phyloP scores from a whole-genome alignment of 92 coral and sea anemone genomes.

The Micromussa lordhowensis region DNA sequence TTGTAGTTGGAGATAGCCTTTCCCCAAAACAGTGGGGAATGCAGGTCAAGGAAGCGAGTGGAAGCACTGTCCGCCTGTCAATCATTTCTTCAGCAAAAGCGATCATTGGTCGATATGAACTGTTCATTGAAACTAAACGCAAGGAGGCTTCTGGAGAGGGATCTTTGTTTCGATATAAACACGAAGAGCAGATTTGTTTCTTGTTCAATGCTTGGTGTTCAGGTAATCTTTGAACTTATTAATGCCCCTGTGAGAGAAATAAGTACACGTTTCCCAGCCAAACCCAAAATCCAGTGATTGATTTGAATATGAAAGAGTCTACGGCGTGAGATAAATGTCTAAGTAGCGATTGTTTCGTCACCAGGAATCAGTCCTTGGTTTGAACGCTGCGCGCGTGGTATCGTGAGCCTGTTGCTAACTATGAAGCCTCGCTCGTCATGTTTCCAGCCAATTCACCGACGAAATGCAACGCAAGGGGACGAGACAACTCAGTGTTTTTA shows the following conservation, averaged over 20 bases:
- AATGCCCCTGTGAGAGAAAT: background rate
- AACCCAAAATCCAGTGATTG: background rate
- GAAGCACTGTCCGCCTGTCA: conserved; percentile 30
- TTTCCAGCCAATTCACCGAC: too few relatives aligned
- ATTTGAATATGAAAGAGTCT: too few relatives aligned
- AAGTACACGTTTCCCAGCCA: background rate
- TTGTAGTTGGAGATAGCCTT: background rate
- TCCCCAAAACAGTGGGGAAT: conserved; percentile 41
- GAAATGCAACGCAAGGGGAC: too few relatives aligned
- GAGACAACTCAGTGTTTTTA: too few relatives aligned
- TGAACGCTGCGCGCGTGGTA: too few relatives aligned
- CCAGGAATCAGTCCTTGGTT: too few relatives aligned
- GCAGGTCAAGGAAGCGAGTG: conserved; percentile 32
- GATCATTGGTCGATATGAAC: conserved; percentile 22
- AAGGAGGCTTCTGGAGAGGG: conserved; percentile 15
- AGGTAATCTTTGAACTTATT: background rate
- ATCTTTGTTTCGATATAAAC: conserved; percentile 18
- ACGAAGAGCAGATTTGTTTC: conserved; percentile 13
- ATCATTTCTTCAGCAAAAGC: conserved; percentile 37
- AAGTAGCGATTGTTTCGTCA: too few relatives aligned
- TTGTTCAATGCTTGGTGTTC: conserved; percentile 55
- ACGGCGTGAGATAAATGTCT: too few relatives aligned
- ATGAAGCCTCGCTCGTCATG: too few relatives aligned
- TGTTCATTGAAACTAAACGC: conserved; percentile 34
- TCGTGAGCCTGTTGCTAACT: too few relatives aligned